These are phyloP conservation scores for Dermatemys mawii DNA, from an alignment of 2,113 vertebrate species.

Conservation along the genomic window DNA sequence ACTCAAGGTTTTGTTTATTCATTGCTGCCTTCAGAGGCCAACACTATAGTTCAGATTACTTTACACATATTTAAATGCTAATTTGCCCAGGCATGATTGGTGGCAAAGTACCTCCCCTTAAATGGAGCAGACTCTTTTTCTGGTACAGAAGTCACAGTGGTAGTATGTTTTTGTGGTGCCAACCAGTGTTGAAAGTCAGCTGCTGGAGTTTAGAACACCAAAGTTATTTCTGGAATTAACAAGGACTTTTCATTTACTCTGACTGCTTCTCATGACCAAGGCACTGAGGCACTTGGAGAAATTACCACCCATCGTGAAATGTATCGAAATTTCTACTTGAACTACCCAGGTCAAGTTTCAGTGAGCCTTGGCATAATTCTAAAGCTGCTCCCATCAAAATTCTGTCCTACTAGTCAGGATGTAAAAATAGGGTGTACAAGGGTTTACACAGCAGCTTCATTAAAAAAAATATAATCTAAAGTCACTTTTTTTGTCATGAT, in stretches of 20 bases:
- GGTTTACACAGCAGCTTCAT: accelerated
- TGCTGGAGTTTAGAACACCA: background rate
- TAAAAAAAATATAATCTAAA: background rate
- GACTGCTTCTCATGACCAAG: background rate
- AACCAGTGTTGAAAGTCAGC: slow-evolving; percentile 32
- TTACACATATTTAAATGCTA: slow-evolving; percentile 78
- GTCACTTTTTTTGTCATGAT: background rate
- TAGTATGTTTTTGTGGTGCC: slow-evolving; percentile 59
- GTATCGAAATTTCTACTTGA: background rate
- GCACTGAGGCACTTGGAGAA: background rate
- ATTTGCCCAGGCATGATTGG: slow-evolving; percentile 47
- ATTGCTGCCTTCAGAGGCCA: slow-evolving; percentile 54
- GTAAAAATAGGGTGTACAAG: accelerated
- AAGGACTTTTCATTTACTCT: background rate
- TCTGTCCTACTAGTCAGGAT: background rate
- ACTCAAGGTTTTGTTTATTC: slow-evolving; percentile 69
- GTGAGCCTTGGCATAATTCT: background rate
- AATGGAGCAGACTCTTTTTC: slow-evolving; percentile 59
- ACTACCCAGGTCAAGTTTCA: background rate
- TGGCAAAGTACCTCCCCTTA: slow-evolving; percentile 48
- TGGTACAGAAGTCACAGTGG: slow-evolving; percentile 23
- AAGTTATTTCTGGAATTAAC: background rate
- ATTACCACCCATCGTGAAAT: background rate
- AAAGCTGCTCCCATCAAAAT: background rate
- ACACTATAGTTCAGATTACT: slow-evolving; percentile 59